Conservation (phyloP, 2,113 vertebrate genomes). For the Uria aalge region DNA sequence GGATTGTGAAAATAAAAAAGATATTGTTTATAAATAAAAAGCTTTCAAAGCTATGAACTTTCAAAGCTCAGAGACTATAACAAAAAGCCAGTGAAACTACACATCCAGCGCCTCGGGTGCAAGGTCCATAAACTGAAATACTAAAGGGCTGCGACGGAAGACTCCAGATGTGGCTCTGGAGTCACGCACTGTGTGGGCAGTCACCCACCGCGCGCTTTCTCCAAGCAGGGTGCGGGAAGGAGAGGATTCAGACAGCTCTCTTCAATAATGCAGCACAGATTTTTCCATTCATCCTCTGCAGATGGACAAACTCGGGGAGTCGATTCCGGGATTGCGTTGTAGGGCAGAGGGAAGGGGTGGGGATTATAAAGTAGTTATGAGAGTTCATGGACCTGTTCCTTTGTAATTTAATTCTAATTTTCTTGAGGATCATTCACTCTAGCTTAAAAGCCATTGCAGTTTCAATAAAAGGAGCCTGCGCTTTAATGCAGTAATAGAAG, state of each 20-base stretch:
- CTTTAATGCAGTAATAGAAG: background rate
- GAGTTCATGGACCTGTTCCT: background rate
- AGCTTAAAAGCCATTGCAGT: background rate
- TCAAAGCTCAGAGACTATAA: background rate
- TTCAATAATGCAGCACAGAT: background rate
- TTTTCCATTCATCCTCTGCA: background rate
- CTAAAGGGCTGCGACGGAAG: background rate
- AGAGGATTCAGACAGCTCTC: background rate
- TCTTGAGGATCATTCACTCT: background rate
- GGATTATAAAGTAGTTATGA: background rate
- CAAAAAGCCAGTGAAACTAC: background rate
- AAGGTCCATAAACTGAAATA: background rate
- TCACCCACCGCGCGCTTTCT: background rate
- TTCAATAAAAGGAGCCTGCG: background rate
- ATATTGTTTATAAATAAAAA: background rate
- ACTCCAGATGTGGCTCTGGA: background rate
- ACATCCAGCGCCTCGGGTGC: background rate
- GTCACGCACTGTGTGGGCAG: background rate
- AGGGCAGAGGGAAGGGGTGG: background rate
- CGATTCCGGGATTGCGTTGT: fast-evolving
- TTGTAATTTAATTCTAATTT: background rate
- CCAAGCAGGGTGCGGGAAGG: fast-evolving
- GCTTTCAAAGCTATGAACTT: background rate
- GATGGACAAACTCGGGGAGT: background rate
- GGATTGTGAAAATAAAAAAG: background rate